A percentile compares a stretch with the other conserved stretches of the same genome.
Evolutionary conservation across 1,140 invertebrate species (phyloP).

Genomic region (Drosophila guanche): DNA sequence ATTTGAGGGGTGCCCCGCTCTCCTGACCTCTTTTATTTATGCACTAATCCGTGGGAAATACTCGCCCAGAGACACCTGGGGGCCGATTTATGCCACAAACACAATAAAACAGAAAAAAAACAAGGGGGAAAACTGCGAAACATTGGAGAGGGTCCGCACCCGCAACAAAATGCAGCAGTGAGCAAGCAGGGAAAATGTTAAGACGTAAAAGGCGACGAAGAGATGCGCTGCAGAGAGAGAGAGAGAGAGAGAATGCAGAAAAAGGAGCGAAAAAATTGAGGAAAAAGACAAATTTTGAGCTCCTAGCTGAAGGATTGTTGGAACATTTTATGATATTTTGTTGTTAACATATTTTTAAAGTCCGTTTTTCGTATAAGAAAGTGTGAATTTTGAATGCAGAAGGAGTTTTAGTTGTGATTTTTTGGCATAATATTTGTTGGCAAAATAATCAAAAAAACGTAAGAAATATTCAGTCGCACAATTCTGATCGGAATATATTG

Average conservation of each 20-base stretch:
- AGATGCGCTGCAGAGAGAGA: conserved; percentile 27
- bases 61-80: conserved; percentile 63
- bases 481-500: too few species aligned
- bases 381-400: too few species aligned
- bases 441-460: too few species aligned
- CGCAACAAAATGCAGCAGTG: conserved; percentile 39
- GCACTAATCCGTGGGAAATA: conserved; percentile 79
- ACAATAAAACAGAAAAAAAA: conserved; percentile 25
- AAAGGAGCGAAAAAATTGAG: too few species aligned
- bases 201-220: not conserved
- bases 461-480: too few species aligned
- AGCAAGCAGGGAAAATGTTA: not conserved
- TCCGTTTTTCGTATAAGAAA: too few species aligned
- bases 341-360: too few species aligned
- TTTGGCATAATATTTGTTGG: too few species aligned
- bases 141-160: conserved; percentile 43
- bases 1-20: conserved; percentile 47
- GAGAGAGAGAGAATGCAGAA: not conserved
- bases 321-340: too few species aligned
- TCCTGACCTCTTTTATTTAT: conserved; percentile 81
- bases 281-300: too few species aligned
- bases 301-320: too few species aligned
- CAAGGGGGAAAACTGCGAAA: conserved; percentile 10
- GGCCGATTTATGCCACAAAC: conserved; percentile 72
- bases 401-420: too few species aligned